Evolutionary conservation across 2,797 vertebrate species (phyloP).

Genomic region (Muscicapa comitata): DNA sequence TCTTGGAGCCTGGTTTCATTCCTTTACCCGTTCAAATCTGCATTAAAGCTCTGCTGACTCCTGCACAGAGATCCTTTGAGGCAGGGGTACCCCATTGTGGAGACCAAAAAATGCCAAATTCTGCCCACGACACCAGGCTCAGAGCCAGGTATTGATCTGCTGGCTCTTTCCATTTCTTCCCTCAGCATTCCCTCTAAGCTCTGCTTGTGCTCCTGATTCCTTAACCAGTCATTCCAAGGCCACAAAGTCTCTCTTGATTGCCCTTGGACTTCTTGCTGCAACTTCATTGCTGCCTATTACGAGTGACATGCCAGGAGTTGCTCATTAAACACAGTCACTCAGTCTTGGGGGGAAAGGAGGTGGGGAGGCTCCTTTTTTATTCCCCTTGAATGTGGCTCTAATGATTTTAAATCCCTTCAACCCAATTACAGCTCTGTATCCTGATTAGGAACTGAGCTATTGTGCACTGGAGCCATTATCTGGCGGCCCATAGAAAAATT

Average conservation of each 20-base stretch:
- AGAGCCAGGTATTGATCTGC: not conserved
- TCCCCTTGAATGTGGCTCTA: conserved; percentile 76
- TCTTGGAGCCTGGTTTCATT: not conserved
- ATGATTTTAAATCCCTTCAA: conserved; percentile 81
- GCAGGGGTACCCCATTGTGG: not conserved
- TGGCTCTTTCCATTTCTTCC: not conserved
- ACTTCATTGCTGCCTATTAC: conserved; percentile 47
- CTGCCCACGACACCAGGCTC: not conserved
- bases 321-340: conserved; percentile 77
- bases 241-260: not conserved
- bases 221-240: not conserved
- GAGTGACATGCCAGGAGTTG: conserved; percentile 69
- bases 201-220: not conserved
- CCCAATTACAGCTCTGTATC: conserved; percentile 77
- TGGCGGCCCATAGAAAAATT: conserved; percentile 76
- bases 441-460: conserved; percentile 77
- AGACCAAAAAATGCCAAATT: not conserved
- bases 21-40: not conserved
- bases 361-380: conserved; percentile 71
- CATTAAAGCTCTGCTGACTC: not conserved
- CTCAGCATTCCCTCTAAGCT: not conserved
- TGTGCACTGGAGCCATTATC: conserved; percentile 75
- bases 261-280: not conserved
- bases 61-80: not conserved
- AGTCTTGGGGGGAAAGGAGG: conserved; percentile 31